Conservation (phyloP, 1,140 invertebrate genomes). For the Listronotus oregonensis region DNA sequence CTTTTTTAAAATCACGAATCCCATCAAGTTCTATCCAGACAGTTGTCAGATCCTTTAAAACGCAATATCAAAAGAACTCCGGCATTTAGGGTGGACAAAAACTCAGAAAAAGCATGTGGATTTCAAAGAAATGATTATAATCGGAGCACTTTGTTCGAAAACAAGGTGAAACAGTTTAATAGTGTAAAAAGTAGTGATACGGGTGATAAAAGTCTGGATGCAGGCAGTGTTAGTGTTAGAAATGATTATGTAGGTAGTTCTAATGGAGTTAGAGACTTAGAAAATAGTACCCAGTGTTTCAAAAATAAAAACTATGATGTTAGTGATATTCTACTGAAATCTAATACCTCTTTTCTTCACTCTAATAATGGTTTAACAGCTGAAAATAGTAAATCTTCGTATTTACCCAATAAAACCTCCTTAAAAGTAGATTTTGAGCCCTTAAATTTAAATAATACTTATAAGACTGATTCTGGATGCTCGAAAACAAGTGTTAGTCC, state of each 20-base stretch:
- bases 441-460: constrained; percentile 8
- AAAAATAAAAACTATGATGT: not conserved
- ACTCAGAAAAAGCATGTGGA: constrained; percentile 51
- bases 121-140: constrained; percentile 44
- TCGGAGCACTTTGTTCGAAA: constrained; percentile 44
- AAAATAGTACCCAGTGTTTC: not conserved
- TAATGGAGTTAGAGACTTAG: constrained; percentile 52
- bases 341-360: not conserved
- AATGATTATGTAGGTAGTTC: constrained; percentile 42
- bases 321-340: constrained; percentile 14
- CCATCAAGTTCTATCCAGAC: constrained; percentile 54
- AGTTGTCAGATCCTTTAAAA: constrained; percentile 64
- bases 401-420: too few relatives aligned
- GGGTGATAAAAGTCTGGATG: not conserved
- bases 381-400: too few relatives aligned
- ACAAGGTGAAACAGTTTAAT: constrained; percentile 46
- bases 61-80: constrained; percentile 64
- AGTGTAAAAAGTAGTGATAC: constrained; percentile 43
- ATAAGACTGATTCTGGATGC: constrained; percentile 4
- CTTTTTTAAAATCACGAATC: constrained; percentile 5
- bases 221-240: not conserved
- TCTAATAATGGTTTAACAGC: too few relatives aligned
- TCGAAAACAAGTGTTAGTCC: not conserved
- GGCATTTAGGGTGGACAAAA: constrained; percentile 64
- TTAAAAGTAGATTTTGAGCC: too few relatives aligned